Conservation (phyloP, 2,888 invertebrate species). For the Mesorhabditis sp. region DNA sequence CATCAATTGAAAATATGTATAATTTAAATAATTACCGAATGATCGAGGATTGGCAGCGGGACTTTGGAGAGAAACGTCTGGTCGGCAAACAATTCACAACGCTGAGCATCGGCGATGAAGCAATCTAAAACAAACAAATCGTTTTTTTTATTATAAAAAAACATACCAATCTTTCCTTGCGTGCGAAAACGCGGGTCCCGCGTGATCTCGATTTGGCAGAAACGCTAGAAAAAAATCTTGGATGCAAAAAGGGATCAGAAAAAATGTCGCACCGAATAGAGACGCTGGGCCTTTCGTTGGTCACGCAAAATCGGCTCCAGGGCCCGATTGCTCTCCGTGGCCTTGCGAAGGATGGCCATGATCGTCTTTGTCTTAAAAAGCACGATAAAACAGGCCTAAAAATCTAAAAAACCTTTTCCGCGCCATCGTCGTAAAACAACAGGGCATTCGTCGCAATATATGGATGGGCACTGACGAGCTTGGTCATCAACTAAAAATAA, state of each 20-base stretch:
- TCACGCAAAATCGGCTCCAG: not conserved
- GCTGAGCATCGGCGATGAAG: not conserved
- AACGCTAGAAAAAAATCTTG: not conserved
- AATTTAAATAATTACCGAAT: not conserved
- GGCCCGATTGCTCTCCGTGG: not conserved
- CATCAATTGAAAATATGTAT: too few relatives aligned
- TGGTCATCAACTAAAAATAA: conserved; percentile 21
- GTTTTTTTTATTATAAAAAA: not conserved
- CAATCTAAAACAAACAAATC: not conserved
- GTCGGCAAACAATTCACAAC: not conserved
- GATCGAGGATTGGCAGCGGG: not conserved
- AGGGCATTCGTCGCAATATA: conserved; percentile 29
- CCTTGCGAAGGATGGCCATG: not conserved
- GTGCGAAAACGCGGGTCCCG: not conserved
- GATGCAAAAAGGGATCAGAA: not conserved
- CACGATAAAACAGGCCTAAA: not conserved
- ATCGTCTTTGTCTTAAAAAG: not conserved
- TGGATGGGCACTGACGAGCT: conserved; percentile 32
- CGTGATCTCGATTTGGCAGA: conserved; percentile 1
- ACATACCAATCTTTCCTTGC: not conserved
- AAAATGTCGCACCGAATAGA: not conserved
- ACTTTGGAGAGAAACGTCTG: not conserved
- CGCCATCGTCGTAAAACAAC: conserved; percentile 27
- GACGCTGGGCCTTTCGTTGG: not conserved
- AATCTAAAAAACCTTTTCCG: not conserved